Conservation (phyloP, 2,888 invertebrate species). For the Sarcophaga subvicina region DNA sequence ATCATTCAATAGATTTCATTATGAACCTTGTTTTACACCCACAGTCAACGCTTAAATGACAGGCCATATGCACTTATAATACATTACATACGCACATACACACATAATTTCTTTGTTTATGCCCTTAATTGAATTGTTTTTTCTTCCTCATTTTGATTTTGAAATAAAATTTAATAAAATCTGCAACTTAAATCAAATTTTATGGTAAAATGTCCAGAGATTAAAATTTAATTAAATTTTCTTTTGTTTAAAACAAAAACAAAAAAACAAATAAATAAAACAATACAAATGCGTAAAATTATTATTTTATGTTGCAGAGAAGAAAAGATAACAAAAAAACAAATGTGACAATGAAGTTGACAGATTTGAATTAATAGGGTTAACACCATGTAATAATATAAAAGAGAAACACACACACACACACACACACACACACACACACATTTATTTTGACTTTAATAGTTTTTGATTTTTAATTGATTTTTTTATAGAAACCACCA, state of each 20-base stretch:
- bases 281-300: neutral
- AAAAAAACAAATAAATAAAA: neutral
- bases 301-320: neutral
- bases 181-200: neutral
- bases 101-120: neutral
- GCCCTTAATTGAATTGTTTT: neutral
- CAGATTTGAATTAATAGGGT: no score
- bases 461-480: no score
- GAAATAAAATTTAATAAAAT: neutral
- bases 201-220: neutral
- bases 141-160: neutral
- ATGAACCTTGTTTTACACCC: constrained; percentile 14
- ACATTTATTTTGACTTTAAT: no score
- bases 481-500: no score
- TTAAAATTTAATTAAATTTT: neutral
- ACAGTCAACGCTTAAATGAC: neutral
- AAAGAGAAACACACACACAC: neutral
- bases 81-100: neutral
- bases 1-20: neutral
- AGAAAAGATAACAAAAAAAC: neutral
- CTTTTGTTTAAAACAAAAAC: neutral
- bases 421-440: no score
- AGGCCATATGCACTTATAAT: neutral
- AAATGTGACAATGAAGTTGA: no score
- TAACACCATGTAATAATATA: neutral